Evolutionary conservation across 2,113 vertebrate species (phyloP).

Genomic region (Chaetodon trifascialis): DNA sequence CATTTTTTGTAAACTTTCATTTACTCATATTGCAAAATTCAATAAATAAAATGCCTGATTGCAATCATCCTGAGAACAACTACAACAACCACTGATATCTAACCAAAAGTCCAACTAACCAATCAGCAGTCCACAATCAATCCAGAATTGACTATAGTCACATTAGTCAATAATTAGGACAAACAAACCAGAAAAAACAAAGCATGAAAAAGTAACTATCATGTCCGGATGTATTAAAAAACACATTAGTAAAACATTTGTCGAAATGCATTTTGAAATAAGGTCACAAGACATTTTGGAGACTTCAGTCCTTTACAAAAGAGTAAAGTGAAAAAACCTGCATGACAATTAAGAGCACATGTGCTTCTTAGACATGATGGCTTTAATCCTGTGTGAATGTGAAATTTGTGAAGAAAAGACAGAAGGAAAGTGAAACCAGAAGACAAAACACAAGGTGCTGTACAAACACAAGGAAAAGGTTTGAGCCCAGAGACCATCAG

Average conservation of each 20-base stretch:
- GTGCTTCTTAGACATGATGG: not conserved
- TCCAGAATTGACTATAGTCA: not conserved
- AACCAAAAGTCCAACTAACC: not conserved
- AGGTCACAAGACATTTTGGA: not conserved
- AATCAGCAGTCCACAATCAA: not conserved
- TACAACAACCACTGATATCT: not conserved
- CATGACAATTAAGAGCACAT: not conserved
- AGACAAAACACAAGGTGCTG: too few species aligned
- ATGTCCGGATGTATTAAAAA: not conserved
- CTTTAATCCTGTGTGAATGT: not conserved
- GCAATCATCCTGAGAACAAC: too few species aligned
- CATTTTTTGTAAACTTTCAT: not conserved
- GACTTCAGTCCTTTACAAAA: not conserved
- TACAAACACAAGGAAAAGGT: not conserved
- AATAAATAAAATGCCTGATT: not conserved
- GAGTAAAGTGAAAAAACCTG: not conserved
- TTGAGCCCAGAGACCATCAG: not conserved
- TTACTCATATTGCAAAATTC: not conserved
- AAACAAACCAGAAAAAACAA: not conserved
- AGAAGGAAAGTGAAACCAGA: not conserved
- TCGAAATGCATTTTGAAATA: not conserved
- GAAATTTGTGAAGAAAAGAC: not conserved
- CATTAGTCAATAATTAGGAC: too few species aligned
- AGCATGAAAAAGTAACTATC: not conserved
- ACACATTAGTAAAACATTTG: not conserved